Base-by-base conservation (phyloP, 1,140 invertebrate species). In the Oryzaephilus surinamensis region DNA sequence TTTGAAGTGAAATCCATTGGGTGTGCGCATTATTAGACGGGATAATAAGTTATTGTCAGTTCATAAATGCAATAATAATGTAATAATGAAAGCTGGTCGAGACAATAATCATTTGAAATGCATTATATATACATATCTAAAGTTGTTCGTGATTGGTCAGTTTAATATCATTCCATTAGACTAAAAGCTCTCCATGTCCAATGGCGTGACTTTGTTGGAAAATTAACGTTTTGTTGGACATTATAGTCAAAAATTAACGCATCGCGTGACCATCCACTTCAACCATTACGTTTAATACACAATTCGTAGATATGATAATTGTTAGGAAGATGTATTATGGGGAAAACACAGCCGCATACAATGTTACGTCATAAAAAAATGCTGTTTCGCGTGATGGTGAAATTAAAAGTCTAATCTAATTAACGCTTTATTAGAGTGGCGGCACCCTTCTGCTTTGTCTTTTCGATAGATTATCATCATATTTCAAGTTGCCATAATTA, bases 321-420 rank as follows among this genome's bases (percentile, higher is more conserved):
- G n/a, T n/a, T n/a, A n/a, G n/a, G n/a, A n/a, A n/a, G n/a, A n/a
- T n/a, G n/a, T n/a, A n/a, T n/a, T n/a, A n/a, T n/a, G n/a, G n/a
- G n/a, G n/a, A n/a, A n/a, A n/a, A n/a, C n/a, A n/a, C n/a, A n/a
- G n/a, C n/a, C n/a, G n/a, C n/a, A n/a, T n/a, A n/a, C n/a, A n/a
- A n/a, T n/a, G n/a, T n/a, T 40, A 32, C 30, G 26, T 23, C 38
- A 48, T 48, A 48, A 50, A 50, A 50, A 50, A 50, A 50, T 43
- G 37, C 24, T 41, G 39, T 41, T 33, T 35, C 30, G 39, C 39
- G 39, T 41, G 39, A 21, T 35, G 27, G 39, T 24, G 26, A 33
- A 51, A 48, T 48, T 51, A 48, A 49, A 45, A 51, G 41, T 43
- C 30, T 51, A 51, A 51, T 51, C 50, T 51, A 51, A 51, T 51